Evolutionary conservation across 2,113 vertebrate species (phyloP).

Genomic region (Ciconia maguari): DNA sequence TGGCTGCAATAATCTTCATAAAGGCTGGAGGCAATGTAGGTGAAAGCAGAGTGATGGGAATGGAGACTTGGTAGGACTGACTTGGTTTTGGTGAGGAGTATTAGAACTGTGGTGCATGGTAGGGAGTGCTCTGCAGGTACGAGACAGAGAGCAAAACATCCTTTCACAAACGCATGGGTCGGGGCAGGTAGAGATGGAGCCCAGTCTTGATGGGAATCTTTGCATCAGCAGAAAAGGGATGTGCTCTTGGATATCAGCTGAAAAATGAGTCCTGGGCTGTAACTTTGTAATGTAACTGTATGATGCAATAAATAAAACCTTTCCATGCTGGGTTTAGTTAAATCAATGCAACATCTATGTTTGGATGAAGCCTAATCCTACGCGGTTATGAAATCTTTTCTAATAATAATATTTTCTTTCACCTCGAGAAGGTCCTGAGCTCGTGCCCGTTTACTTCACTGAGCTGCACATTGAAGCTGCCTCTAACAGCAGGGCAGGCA

Average conservation of each 20-base stretch:
- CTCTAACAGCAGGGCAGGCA: neutral
- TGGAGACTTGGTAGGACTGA: neutral
- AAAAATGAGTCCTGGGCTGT: neutral
- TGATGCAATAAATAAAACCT: slow-evolving; percentile 24
- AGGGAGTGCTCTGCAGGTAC: neutral
- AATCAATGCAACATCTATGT: neutral
- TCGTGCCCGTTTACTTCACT: neutral
- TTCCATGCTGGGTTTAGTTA: slow-evolving; percentile 18
- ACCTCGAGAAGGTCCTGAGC: neutral
- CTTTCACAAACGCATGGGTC: neutral
- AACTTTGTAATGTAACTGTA: neutral
- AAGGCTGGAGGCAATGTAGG: neutral
- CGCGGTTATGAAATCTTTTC: neutral
- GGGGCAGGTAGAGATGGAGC: neutral
- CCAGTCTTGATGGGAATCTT: neutral
- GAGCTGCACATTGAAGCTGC: neutral
- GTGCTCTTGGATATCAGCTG: neutral
- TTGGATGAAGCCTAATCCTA: neutral
- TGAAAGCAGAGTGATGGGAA: neutral
- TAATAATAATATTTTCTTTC: slow-evolving; percentile 33
- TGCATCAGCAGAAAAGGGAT: neutral
- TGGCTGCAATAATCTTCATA: neutral
- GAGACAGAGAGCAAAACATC: neutral
- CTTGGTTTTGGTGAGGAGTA: neutral
- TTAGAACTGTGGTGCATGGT: neutral